Conservation (phyloP, 2,797 vertebrate genomes). For the Acrossocheilus wenchowensis region DNA sequence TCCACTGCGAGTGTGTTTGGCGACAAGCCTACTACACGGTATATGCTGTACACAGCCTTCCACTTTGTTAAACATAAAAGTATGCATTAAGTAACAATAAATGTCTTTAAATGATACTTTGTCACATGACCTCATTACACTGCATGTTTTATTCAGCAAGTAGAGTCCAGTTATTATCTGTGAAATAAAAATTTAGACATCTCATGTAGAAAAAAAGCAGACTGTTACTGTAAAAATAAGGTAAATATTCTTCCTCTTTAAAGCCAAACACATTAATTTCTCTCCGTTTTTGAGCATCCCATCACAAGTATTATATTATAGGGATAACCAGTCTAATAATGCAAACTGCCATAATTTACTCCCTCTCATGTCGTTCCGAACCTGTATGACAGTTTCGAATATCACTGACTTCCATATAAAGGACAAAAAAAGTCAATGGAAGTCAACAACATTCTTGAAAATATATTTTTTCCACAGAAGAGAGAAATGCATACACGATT, state of each 20-base stretch:
- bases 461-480: neutral
- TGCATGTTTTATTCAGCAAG: slow-evolving; percentile 11
- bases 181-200: neutral
- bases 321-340: neutral
- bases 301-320: neutral
- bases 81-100: neutral
- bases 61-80: neutral
- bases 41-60: neutral
- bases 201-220: neutral
- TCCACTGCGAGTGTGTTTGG: neutral
- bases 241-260: neutral
- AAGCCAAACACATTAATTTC: neutral
- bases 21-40: neutral
- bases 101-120: neutral
- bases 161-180: neutral
- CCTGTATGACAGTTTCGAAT: neutral
- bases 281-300: neutral
- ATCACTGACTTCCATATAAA: neutral
- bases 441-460: neutral
- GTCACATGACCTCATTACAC: neutral
- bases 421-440: neutral
- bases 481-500: neutral
- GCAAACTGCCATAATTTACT: neutral
- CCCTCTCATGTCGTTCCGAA: neutral
- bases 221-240: neutral